Evolutionary conservation across 1,140 invertebrate genomes (phyloP).

Genomic region (Phenacoccus solenopsis): DNA sequence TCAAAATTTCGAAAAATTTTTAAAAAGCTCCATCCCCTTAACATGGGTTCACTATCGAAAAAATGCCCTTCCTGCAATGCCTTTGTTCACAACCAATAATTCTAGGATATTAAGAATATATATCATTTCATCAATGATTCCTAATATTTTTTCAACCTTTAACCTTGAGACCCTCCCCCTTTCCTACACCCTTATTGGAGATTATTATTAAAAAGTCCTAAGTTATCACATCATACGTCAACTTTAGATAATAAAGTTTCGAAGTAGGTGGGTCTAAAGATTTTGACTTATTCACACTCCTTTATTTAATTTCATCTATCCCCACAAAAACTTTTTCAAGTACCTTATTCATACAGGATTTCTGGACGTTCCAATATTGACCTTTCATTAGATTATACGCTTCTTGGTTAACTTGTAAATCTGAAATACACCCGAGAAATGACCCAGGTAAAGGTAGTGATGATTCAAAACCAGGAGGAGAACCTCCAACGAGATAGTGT

Average conservation of each 20-base stretch:
- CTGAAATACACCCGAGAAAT: slow-evolving; percentile 69
- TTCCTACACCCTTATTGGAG: too few relatives aligned
- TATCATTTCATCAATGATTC: too few relatives aligned
- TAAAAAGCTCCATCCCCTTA: too few relatives aligned
- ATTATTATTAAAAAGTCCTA: not conserved
- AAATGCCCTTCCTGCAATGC: too few relatives aligned
- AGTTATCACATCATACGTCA: not conserved
- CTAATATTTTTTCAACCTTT: too few relatives aligned
- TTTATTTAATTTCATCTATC: slow-evolving; percentile 8
- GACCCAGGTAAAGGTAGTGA: slow-evolving; percentile 40
- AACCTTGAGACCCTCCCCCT: too few relatives aligned
- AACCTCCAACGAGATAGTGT: slow-evolving; percentile 63
- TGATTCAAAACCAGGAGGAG: slow-evolving; percentile 51
- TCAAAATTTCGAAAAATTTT: too few relatives aligned
- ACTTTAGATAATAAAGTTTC: too few relatives aligned
- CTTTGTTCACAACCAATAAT: too few relatives aligned
- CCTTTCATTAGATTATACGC: slow-evolving; percentile 49
- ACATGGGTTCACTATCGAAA: too few relatives aligned
- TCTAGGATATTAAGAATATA: too few relatives aligned
- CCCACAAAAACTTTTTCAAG: too few relatives aligned
- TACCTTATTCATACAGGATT: slow-evolving; percentile 58
- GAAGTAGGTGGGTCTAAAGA: not conserved
- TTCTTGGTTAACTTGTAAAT: slow-evolving; percentile 57
- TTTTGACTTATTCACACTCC: not conserved
- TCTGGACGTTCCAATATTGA: slow-evolving; percentile 60